Conservation (phyloP, 2,888 invertebrate genomes). For the Drosophila ustulata region DNA sequence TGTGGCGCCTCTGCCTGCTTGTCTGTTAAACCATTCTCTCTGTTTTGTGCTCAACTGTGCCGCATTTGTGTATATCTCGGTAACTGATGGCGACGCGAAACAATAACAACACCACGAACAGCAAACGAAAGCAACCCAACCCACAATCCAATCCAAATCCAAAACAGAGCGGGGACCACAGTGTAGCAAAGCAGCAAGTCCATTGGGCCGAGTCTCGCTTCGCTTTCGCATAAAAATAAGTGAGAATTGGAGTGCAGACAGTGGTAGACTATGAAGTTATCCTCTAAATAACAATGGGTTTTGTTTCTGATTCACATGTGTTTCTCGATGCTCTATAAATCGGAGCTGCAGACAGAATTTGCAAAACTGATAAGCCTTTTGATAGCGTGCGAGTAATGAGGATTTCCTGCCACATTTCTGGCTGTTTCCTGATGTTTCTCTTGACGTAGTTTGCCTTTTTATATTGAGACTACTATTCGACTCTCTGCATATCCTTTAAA, state of each 20-base stretch:
- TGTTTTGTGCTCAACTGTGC: slow-evolving; percentile 3
- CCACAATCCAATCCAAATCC: slow-evolving; percentile 10
- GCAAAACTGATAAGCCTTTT: background rate
- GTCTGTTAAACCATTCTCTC: slow-evolving; percentile 6
- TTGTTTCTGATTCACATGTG: background rate
- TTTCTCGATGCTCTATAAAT: background rate
- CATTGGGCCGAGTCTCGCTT: slow-evolving; percentile 24
- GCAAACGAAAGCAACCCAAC: slow-evolving; percentile 17
- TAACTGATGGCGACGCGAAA: slow-evolving; percentile 55
- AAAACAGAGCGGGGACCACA: slow-evolving; percentile 21
- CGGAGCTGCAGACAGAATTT: background rate
- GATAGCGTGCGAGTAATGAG: slow-evolving; percentile 1
- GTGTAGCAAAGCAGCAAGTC: slow-evolving; percentile 21
- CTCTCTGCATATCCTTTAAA: background rate
- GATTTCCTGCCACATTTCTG: background rate
- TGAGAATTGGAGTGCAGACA: background rate
- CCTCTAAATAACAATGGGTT: background rate
- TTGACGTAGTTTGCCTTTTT: background rate
- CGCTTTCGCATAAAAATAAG: slow-evolving; percentile 30
- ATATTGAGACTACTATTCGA: background rate
- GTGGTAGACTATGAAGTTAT: slow-evolving; percentile 21
- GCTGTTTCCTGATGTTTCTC: background rate
- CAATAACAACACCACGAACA: slow-evolving; percentile 45
- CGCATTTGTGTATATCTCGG: slow-evolving; percentile 44
- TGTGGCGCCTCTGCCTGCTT: slow-evolving; percentile 14